Base-by-base conservation (phyloP, 2,797 vertebrate genomes). In the Chromis chromis region DNA sequence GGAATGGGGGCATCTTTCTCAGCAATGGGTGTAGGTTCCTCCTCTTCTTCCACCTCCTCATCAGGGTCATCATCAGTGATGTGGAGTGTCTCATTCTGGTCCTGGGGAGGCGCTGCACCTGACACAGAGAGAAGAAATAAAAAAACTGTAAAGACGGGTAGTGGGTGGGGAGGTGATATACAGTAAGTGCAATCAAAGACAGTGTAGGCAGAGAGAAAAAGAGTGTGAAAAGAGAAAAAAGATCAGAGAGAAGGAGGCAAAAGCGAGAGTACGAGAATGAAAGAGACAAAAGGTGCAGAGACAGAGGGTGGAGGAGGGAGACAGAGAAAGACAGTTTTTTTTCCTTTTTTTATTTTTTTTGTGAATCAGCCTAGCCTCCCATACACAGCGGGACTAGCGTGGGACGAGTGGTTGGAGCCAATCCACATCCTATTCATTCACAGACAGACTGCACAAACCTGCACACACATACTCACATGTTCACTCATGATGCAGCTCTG, bases 81-180 rank as follows among this genome's bases (percentile, higher is more conserved):
- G 65, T 60, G 70, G 33, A 64, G 81, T 1, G 33, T 53, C 36
- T 94, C 82, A 1, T 53, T 71, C 72, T 91, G 91, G 75, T 92
- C 89, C 87, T 90, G 90, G 67, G 89, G 83, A 64, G 91, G 86
- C 0, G 93, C 93, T n/a, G 94, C 94, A 33, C 94, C 93, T 95
- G 74, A 74, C 6, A 53, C 10, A 16, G 46, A 67, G 36, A 67
- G 58, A 82, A 24, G 17, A 78, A 33, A 68, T 57, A 64, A 50
- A 28, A 14, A 10, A 79, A 58, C 36, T 2, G 56, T 78, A 28
- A 63, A 70, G 53, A 68, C 42, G 71, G 56, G 72, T 70, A 77
- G 73, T 76, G 68, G 73, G 76, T 82, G 76, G 82, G 70, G 80
- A 73, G 65, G 60, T 79, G 72, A 82, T 70, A 50, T 12, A 76